Evolutionary conservation across 2,888 invertebrate genomes (phyloP).

Genomic region (Melipona beecheii): DNA sequence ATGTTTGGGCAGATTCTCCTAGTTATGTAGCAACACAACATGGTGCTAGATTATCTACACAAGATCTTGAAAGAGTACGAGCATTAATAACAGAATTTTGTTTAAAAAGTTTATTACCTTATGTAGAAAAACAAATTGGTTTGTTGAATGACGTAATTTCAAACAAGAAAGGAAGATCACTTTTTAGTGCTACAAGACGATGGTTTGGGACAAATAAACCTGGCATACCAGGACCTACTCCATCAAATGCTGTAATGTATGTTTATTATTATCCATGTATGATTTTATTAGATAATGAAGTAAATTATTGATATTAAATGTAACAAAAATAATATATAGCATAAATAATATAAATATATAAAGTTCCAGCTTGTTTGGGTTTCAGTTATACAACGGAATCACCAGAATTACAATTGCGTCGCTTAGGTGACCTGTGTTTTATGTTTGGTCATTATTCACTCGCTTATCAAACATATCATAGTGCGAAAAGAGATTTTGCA

Average conservation of each 20-base stretch:
- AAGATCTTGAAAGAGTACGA: conserved; percentile 94
- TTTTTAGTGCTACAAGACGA: conserved; percentile 97
- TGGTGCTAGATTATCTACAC: conserved; percentile 91
- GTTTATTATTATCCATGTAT: conserved; percentile 31
- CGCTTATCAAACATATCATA: conserved; percentile 97
- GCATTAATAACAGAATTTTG: conserved; percentile 95
- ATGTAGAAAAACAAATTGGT: conserved; percentile 95
- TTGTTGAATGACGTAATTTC: conserved; percentile 91
- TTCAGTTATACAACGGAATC: conserved; percentile 92
- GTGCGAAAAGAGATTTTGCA: conserved; percentile 98
- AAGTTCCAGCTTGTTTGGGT: conserved; percentile 63
- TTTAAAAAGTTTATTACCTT: conserved; percentile 93
- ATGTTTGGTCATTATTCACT: conserved; percentile 97
- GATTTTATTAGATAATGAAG: conserved; percentile 1
- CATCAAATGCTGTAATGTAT: conserved; percentile 93
- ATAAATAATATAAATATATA: conserved; percentile 46
- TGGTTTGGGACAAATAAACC: conserved; percentile 97
- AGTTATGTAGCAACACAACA: conserved; percentile 87
- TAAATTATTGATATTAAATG: conserved; percentile 13
- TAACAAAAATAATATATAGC: conserved; percentile 13
- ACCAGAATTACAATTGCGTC: conserved; percentile 95
- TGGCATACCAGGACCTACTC: conserved; percentile 87
- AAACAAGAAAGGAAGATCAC: conserved; percentile 95
- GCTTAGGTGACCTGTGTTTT: conserved; percentile 97
- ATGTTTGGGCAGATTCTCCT: conserved; percentile 86